Conservation (phyloP, 2,888 invertebrate genomes). For the Ophraella communa region DNA sequence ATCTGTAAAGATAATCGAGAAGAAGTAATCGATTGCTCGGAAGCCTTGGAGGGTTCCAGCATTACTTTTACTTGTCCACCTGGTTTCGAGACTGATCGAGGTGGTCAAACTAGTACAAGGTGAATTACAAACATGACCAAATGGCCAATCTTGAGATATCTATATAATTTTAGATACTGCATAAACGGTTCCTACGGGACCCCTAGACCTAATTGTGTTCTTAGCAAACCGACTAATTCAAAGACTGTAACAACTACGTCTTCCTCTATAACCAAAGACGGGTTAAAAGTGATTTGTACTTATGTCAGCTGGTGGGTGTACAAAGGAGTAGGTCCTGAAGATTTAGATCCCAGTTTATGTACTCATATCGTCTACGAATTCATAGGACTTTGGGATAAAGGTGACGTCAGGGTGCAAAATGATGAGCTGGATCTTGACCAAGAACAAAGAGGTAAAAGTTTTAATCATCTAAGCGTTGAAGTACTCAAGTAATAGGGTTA, state of each 20-base stretch:
- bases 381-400: conserved; percentile 42
- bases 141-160: not conserved
- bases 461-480: too few species aligned
- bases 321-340: conserved; percentile 38
- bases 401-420: conserved; percentile 41
- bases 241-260: conserved; percentile 12
- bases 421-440: conserved; percentile 33
- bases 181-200: conserved; percentile 17
- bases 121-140: not conserved
- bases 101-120: conserved; percentile 11
- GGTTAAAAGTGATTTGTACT: conserved; percentile 43
- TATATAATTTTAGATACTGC: conserved; percentile 4
- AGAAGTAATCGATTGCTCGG: conserved; percentile 17
- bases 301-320: conserved; percentile 44
- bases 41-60: conserved; percentile 20
- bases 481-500: not conserved
- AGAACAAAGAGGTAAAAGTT: conserved; percentile 34
- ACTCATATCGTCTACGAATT: conserved; percentile 45
- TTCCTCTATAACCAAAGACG: conserved; percentile 6
- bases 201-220: conserved; percentile 15
- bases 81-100: conserved; percentile 18
- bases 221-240: not conserved
- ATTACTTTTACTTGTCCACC: conserved; percentile 22
- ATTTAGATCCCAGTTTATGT: conserved; percentile 43
- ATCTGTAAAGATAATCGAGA: conserved; percentile 19